These are phyloP conservation scores for Gallirallus australis DNA, from an alignment of 2,797 vertebrate genomes.

Conservation along the genomic window DNA sequence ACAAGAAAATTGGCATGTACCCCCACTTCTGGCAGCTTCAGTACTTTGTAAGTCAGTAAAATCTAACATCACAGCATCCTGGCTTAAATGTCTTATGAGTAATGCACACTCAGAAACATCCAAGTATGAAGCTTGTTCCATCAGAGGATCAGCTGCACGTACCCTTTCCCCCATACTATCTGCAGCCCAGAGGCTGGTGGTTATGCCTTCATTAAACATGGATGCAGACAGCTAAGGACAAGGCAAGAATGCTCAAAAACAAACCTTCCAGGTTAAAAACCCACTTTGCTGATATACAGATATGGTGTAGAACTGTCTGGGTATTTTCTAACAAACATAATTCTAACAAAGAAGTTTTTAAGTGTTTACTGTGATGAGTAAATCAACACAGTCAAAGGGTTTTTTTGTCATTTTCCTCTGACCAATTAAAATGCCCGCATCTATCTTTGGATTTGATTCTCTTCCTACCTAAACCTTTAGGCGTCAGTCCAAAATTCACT, in stretches of 20 bases:
- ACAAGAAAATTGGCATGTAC: neutral
- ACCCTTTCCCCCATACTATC: neutral
- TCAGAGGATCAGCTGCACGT: neutral
- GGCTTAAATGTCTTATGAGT: neutral
- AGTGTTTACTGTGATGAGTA: neutral
- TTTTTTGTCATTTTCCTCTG: neutral
- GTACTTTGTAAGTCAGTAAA: neutral
- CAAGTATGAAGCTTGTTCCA: neutral
- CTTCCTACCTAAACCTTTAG: neutral
- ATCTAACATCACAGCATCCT: neutral
- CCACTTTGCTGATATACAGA: neutral
- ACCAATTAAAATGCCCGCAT: neutral
- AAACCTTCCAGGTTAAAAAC: neutral
- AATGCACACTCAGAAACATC: neutral
- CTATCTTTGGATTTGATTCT: neutral
- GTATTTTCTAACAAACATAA: neutral
- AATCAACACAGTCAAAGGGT: neutral
- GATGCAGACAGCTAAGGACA: neutral
- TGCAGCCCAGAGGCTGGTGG: neutral
- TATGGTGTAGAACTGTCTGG: neutral
- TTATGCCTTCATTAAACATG: neutral
- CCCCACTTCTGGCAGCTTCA: neutral
- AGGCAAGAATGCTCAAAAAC: neutral
- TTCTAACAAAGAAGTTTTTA: neutral
- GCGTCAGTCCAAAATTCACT: neutral